Base-by-base conservation (phyloP, 2,797 vertebrate genomes). In the Neosilurus hyrtlii region DNA sequence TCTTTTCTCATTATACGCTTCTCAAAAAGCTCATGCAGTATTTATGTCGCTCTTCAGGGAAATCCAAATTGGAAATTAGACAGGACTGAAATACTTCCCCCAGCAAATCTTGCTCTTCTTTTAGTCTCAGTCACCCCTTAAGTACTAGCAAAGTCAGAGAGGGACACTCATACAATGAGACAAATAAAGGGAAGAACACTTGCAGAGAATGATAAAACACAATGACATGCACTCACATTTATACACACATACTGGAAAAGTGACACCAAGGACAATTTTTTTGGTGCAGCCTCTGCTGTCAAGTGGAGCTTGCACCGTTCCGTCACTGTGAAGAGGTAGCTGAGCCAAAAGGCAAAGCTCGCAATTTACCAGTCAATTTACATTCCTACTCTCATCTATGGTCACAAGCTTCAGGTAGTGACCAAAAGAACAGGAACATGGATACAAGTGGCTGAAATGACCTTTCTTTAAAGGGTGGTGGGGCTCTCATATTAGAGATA, bases 1-100 rank as follows among this genome's bases (percentile, higher is more conserved):
- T 88, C 82, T 85, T 88, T 88, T 88, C 87, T 88, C 86, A 89
- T 91, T 89, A 89, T 84, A 88, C 70, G 66, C 71, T 89, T 84
- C 81, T 90, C 87, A 90, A 88, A 84, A 86, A 78, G 62, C 79
- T 83, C 56, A 74, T 85, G 81, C 67, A 80, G 73, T 85, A 80
- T 83, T 86, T 82, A 87, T 86, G 79, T 85, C 80, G 81, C 79
- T 86, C 88, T 86, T 82, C 77, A 43, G 87, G 83, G 86, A 87
- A 87, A 90, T 86, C 86, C 86, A 87, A 86, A 89, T 87, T 83
- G 82, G 83, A 79, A 85, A 88, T 87, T 86, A 87, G 67, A 80
- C 63, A 63, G 67, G 80, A 84, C 75, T 62, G 80, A 75, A 65
- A 78, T 37, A 80, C 84, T 84, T 88, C 83, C 80, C 73, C 37